phyloP scores from a whole-genome alignment of 2,888 invertebrate species.

The Cheilosia soror region DNA sequence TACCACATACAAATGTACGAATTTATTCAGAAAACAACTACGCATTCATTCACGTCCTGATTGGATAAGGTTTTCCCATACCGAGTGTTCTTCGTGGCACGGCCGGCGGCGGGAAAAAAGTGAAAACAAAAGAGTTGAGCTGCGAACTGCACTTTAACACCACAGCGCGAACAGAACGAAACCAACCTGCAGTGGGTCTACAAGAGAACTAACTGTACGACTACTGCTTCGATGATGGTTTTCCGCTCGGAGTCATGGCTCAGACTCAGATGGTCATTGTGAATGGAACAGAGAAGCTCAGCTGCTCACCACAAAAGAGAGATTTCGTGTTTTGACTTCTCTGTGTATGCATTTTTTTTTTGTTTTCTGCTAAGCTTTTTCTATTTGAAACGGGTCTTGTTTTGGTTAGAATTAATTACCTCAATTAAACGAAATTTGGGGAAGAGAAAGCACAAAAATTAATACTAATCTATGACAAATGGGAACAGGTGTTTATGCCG shows the following conservation, averaged over 20 bases:
- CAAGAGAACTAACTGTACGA: conserved; percentile 67
- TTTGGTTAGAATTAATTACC: conserved; percentile 40
- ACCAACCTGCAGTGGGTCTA: conserved; percentile 62
- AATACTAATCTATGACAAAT: conserved; percentile 43
- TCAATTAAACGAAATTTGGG: conserved; percentile 24
- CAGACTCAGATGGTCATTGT: conserved; percentile 26
- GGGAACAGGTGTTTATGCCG: neutral
- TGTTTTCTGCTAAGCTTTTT: conserved; percentile 19
- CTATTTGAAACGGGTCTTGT: conserved; percentile 44
- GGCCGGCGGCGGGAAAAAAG: conserved; percentile 36
- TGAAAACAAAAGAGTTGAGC: conserved; percentile 75
- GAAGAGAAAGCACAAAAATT: conserved; percentile 53
- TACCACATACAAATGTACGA: neutral
- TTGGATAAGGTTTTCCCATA: conserved; percentile 34
- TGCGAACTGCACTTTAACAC: conserved; percentile 50
- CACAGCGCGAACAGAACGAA: conserved; percentile 12
- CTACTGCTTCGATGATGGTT: conserved; percentile 38
- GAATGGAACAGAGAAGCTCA: conserved; percentile 39
- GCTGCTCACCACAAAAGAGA: conserved; percentile 13
- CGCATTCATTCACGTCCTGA: conserved; percentile 14
- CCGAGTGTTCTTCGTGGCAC: conserved; percentile 52
- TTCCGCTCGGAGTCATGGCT: conserved; percentile 25
- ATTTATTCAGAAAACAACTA: neutral
- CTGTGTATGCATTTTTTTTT: neutral
- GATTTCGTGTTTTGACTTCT: neutral